Evolutionary conservation across 2,113 vertebrate genomes (phyloP).

Genomic region (Athene cunicularia): DNA sequence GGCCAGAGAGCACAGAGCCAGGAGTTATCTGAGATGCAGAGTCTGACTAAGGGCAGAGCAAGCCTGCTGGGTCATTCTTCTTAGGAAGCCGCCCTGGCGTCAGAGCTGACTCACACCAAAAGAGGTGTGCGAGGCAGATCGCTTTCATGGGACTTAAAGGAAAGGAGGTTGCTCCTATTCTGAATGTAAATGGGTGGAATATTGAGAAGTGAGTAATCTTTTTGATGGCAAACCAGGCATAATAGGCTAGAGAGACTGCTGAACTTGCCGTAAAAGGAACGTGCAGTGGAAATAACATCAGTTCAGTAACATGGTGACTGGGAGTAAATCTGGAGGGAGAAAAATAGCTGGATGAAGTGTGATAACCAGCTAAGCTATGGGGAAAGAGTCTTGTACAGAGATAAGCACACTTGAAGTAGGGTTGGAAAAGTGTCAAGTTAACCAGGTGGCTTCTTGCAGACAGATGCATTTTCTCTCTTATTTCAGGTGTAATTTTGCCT

Average conservation of each 20-base stretch:
- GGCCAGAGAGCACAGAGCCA: neutral
- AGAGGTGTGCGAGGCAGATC: neutral
- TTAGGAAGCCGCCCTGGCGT: neutral
- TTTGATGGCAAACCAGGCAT: neutral
- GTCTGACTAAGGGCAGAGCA: neutral
- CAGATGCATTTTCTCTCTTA: neutral
- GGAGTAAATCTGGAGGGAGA: neutral
- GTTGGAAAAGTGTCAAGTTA: neutral
- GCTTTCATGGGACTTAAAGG: neutral
- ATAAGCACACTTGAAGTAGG: neutral
- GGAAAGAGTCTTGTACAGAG: neutral
- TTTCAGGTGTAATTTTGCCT: constrained; percentile 86
- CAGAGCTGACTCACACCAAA: neutral
- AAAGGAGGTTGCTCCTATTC: neutral
- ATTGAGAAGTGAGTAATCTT: neutral
- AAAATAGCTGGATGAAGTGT: neutral
- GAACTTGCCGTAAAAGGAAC: neutral
- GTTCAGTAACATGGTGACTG: neutral
- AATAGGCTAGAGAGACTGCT: neutral
- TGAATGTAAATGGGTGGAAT: neutral
- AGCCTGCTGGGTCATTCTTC: neutral
- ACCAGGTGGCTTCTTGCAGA: neutral
- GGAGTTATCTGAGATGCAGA: neutral
- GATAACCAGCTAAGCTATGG: neutral
- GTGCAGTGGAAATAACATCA: neutral